Evolutionary conservation across 2,113 vertebrate genomes (phyloP).

Genomic region (Panurus biarmicus): DNA sequence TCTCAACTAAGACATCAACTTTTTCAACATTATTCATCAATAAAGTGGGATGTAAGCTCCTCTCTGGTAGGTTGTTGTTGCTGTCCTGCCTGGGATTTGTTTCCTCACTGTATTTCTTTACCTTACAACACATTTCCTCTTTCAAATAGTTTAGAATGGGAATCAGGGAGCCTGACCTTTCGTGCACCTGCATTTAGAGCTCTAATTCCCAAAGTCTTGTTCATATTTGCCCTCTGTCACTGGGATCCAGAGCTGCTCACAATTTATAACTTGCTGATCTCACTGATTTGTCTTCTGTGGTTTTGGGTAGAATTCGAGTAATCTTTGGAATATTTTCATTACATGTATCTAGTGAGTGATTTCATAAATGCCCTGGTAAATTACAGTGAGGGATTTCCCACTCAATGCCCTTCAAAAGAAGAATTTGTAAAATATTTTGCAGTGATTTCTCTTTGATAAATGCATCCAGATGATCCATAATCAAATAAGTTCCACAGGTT

Average conservation of each 20-base stretch:
- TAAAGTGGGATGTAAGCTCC: conserved; percentile 16
- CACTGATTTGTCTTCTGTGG: neutral
- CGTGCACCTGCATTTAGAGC: neutral
- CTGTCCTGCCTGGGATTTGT: neutral
- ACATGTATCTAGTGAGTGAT: neutral
- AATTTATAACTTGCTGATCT: neutral
- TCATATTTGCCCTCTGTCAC: neutral
- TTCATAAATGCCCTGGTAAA: neutral
- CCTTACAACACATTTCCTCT: neutral
- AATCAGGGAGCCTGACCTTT: neutral
- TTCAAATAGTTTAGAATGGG: neutral
- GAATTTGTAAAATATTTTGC: neutral
- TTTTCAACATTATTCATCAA: neutral
- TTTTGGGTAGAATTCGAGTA: neutral
- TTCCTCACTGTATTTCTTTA: neutral
- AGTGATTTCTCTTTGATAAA: neutral
- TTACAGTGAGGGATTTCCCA: neutral
- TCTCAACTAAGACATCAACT: neutral
- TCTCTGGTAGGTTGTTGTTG: neutral
- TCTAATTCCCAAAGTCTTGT: neutral
- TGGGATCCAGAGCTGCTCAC: neutral
- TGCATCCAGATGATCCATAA: neutral
- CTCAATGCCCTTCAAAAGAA: neutral
- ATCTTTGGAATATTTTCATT: neutral
- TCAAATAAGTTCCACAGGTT: neutral